Evolutionary conservation across 2,113 vertebrate species (phyloP).

Genomic region (Poecile atricapillus): DNA sequence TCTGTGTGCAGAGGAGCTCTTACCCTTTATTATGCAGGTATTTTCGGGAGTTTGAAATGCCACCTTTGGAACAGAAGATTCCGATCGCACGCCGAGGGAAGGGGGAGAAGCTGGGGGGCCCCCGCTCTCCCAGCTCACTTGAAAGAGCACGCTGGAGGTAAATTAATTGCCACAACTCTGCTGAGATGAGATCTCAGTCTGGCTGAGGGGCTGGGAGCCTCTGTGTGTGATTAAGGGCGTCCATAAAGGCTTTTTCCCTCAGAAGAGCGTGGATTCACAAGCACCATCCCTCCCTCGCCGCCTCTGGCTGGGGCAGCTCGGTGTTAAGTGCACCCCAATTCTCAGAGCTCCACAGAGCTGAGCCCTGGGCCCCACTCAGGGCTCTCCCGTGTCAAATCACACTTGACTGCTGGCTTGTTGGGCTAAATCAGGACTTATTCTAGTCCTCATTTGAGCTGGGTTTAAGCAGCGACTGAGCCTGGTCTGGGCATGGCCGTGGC

Average conservation of each 20-base stretch:
- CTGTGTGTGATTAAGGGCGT: neutral
- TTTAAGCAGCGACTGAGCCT: neutral
- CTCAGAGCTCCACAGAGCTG: neutral
- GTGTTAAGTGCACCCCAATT: neutral
- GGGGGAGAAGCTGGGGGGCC: neutral
- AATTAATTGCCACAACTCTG: neutral
- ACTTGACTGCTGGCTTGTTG: neutral
- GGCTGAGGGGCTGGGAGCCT: neutral
- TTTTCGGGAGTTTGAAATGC: conserved; percentile 14
- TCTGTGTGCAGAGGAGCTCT: neutral
- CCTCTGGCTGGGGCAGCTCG: accelerated
- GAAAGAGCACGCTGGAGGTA: neutral
- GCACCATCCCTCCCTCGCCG: neutral
- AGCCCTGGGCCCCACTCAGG: neutral
- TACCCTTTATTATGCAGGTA: conserved; percentile 36
- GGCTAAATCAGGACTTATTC: neutral
- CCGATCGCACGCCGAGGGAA: neutral
- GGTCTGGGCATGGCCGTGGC: neutral
- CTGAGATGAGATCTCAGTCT: neutral
- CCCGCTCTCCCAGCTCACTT: neutral
- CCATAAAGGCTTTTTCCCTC: neutral
- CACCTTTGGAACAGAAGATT: neutral
- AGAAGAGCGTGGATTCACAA: neutral
- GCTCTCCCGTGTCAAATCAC: neutral
- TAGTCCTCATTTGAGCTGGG: neutral